Conservation (phyloP, 2,113 vertebrate genomes). For the Neotoma lepida region DNA sequence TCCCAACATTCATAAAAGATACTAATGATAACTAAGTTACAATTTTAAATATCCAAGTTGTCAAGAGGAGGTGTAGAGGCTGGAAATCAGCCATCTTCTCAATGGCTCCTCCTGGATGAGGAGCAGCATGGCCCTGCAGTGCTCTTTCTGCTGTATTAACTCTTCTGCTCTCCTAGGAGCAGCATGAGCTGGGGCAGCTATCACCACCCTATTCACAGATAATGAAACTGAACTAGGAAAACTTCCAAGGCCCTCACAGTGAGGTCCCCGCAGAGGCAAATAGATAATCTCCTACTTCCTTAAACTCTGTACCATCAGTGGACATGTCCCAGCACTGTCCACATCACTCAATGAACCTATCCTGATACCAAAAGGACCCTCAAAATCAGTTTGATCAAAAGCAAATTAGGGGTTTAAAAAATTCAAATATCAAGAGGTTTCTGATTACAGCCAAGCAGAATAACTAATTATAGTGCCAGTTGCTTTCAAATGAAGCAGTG, state of each 20-base stretch:
- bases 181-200: not conserved
- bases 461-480: not conserved
- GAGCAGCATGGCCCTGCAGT: not conserved
- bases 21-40: constrained; percentile 3
- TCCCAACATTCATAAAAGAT: not conserved
- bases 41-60: not conserved
- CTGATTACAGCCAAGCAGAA: constrained; percentile 34
- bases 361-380: not conserved
- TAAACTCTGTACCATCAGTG: not conserved
- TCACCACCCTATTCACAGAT: not conserved
- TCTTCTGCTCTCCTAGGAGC: not conserved
- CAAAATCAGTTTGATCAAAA: not conserved
- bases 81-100: not conserved
- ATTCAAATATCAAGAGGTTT: not conserved
- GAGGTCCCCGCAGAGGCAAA: not conserved
- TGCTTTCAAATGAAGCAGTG: not conserved
- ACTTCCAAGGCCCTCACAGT: not conserved
- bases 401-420: not conserved
- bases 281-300: not conserved
- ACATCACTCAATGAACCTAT: not conserved
- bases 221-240: not conserved
- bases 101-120: not conserved
- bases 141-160: not conserved
- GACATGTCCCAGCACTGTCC: not conserved
- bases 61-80: not conserved